These are phyloP conservation scores for Meriones unguiculatus DNA, from an alignment of 2,113 vertebrate species.

Conservation along the genomic window DNA sequence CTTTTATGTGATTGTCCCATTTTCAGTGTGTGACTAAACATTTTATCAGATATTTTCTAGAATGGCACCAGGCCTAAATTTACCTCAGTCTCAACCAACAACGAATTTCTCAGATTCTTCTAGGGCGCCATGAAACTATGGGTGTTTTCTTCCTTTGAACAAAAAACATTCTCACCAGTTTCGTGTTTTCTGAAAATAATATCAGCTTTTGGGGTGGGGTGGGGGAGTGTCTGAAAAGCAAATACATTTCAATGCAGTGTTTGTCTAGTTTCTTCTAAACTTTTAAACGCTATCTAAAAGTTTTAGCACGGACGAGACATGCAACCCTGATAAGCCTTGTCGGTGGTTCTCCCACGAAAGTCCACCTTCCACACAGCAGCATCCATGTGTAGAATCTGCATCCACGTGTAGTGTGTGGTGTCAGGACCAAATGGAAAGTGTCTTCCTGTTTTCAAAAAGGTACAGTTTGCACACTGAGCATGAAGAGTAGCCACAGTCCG, in stretches of 20 bases:
- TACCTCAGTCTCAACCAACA: neutral
- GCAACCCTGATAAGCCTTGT: neutral
- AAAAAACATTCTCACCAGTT: neutral
- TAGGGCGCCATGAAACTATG: neutral
- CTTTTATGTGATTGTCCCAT: neutral
- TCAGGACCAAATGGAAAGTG: neutral
- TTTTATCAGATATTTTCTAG: slow-evolving; percentile 1
- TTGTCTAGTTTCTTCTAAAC: neutral
- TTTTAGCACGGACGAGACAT: neutral
- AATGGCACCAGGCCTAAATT: neutral
- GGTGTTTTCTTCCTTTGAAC: neutral
- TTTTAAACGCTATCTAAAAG: neutral
- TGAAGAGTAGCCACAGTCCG: neutral
- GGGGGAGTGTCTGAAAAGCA: neutral
- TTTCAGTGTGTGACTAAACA: neutral
- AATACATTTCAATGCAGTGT: neutral
- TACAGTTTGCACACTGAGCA: neutral
- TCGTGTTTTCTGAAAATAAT: neutral
- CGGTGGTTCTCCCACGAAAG: neutral
- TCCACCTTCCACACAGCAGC: neutral
- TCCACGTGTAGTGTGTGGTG: neutral
- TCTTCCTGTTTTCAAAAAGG: neutral
- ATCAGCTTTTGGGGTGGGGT: neutral
- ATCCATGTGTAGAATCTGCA: neutral
- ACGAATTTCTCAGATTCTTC: neutral